phyloP scores from a whole-genome alignment of 92 coral and sea anemone species.

The Bergia puertoricense region DNA sequence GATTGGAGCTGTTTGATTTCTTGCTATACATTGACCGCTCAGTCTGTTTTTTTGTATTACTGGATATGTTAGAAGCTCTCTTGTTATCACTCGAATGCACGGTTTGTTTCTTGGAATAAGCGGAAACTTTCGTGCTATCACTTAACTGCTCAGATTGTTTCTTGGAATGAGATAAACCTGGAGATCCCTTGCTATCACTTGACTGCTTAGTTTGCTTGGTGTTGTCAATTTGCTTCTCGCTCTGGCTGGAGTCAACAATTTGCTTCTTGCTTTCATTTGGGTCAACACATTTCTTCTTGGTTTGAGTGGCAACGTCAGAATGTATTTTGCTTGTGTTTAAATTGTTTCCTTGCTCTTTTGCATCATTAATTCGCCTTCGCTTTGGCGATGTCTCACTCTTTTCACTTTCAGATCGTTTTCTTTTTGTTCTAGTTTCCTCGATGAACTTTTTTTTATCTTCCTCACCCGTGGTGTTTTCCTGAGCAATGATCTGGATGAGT shows the following conservation, averaged over 20 bases:
- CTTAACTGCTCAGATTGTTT: not conserved
- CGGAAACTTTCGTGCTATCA: not conserved
- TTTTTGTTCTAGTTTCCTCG: conserved; percentile 9
- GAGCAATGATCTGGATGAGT: conserved; percentile 25
- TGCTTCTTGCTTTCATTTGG: not conserved
- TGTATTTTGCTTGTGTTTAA: not conserved
- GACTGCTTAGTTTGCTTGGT: not conserved
- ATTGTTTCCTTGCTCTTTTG: not conserved
- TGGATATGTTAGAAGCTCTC: too few species aligned
- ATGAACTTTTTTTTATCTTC: not conserved
- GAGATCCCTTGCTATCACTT: not conserved
- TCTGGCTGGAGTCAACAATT: not conserved
- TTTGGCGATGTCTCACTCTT: not conserved
- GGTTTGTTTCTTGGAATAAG: not conserved
- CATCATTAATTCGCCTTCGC: conserved; percentile 6
- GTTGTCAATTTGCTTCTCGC: not conserved
- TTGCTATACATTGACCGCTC: not conserved
- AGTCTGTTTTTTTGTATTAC: too few species aligned
- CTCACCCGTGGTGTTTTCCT: not conserved
- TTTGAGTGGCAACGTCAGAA: not conserved
- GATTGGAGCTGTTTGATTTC: not conserved
- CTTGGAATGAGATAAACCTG: not conserved
- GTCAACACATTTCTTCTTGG: not conserved
- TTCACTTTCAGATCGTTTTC: conserved; percentile 8
- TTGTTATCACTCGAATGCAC: too few species aligned